Conservation (phyloP, 1,140 invertebrate species). For the Nylanderia fulva region DNA sequence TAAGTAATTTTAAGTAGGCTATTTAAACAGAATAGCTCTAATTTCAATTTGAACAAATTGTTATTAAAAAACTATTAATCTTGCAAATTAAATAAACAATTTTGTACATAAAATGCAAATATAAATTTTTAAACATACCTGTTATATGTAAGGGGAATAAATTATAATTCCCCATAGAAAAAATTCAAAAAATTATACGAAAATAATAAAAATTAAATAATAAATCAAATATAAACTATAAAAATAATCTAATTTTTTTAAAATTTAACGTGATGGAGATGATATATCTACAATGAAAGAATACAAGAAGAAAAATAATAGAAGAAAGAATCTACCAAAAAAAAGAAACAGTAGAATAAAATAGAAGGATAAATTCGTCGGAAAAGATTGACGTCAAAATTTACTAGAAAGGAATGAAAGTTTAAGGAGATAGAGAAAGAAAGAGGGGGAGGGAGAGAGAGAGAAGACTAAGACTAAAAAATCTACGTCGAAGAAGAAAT, state of each 20-base stretch:
- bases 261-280: background rate
- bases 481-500: slow-evolving; percentile 2
- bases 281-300: background rate
- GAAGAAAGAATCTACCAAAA: background rate
- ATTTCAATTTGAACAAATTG: background rate
- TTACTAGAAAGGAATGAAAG: slow-evolving; percentile 2
- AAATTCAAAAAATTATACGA: too few relatives aligned
- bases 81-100: background rate
- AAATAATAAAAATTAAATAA: background rate
- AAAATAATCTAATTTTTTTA: slow-evolving; percentile 1
- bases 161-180: background rate
- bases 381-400: slow-evolving; percentile 18
- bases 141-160: background rate
- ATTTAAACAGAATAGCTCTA: background rate
- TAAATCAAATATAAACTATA: background rate
- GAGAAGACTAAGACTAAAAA: background rate
- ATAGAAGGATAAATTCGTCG: background rate
- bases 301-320: slow-evolving; percentile 7
- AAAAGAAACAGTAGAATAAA: background rate
- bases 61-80: background rate
- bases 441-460: too few relatives aligned
- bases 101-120: background rate
- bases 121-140: background rate
- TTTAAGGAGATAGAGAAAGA: too few relatives aligned
- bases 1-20: background rate